Base-by-base conservation (phyloP, 2,888 invertebrate genomes). In the Synergus gifuensis region DNA sequence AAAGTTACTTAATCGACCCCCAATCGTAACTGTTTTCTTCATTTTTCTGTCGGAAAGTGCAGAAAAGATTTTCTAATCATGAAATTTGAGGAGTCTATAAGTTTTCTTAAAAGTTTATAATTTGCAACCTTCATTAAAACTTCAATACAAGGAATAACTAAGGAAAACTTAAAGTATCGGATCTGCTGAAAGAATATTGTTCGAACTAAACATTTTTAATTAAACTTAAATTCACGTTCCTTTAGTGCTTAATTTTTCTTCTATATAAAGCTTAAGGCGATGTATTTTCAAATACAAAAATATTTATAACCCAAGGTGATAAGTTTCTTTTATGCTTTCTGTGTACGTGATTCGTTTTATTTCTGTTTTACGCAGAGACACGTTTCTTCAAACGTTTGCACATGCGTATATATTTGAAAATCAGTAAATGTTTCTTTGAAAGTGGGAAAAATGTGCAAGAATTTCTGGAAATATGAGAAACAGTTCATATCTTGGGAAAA, bases 351-450 rank as follows among this genome's bases (percentile, higher is more conserved):
- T 22, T 67, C 12, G 16, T 16, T 49, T 49, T 49, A 16, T 42
- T 66, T 67, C 42, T 67, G 16, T 14, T 46, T 46, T 67, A 67
- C 46, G 46, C 46, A 16, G 22, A 44, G 22, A 67, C 67, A 67
- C 28, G 67, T 67, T 67, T 67, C 67, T 67, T 67, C 8, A 67
- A 67, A 67, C 18, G 46, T 67, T 46, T 46, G 22, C 67, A 67
- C 46, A 49, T 7, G 7, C 14, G 42, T 44, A 46, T 44, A 46
- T 67, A 46, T 67, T 46, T 46, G 46, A 22, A 67, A 67, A 67
- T 67, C 67, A 67, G 67, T 46, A 67, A 40, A 64, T 16, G 46
- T 46, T 44, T 67, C 67, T 46, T 16, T 44, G 28, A 42, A 67
- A 46, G 42, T 14, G 46, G 28, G 67, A 8, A 46, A 67, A 46